Conservation (phyloP, 2,113 vertebrate genomes). For the Hemichromis elongatus region DNA sequence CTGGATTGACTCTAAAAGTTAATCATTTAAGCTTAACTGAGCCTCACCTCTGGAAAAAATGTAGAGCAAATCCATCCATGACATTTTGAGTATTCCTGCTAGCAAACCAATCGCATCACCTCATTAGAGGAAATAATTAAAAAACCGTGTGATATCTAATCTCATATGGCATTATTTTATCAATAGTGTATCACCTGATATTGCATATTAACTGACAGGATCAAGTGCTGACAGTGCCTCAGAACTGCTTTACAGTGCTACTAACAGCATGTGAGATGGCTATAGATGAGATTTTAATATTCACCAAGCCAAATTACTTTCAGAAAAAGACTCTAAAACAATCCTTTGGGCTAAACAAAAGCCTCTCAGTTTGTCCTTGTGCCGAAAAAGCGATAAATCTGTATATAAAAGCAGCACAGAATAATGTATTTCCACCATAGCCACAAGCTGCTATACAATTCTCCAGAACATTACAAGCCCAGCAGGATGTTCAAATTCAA, state of each 20-base stretch:
- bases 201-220: neutral
- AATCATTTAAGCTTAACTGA: neutral
- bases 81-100: neutral
- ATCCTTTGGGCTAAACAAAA: neutral
- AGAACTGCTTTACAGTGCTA: neutral
- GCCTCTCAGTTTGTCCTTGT: neutral
- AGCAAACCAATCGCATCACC: neutral
- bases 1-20: neutral
- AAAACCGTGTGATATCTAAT: neutral
- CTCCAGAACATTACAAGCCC: slow-evolving; percentile 22
- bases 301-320: neutral
- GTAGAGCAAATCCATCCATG: neutral
- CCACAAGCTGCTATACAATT: slow-evolving; percentile 12
- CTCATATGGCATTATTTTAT: neutral
- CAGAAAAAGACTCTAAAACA: neutral
- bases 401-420: neutral
- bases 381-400: neutral
- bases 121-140: neutral
- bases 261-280: neutral
- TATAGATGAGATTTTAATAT: neutral
- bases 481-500: slow-evolving; percentile 57
- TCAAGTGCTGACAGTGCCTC: neutral
- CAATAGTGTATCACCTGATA: neutral
- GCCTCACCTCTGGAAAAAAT: neutral
- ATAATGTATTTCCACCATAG: slow-evolving; percentile 9